A percentile compares a stretch with the other conserved stretches of the same genome.
phyloP scores from a whole-genome alignment of 2,888 invertebrate species.

The Argyresthia goedartella region DNA sequence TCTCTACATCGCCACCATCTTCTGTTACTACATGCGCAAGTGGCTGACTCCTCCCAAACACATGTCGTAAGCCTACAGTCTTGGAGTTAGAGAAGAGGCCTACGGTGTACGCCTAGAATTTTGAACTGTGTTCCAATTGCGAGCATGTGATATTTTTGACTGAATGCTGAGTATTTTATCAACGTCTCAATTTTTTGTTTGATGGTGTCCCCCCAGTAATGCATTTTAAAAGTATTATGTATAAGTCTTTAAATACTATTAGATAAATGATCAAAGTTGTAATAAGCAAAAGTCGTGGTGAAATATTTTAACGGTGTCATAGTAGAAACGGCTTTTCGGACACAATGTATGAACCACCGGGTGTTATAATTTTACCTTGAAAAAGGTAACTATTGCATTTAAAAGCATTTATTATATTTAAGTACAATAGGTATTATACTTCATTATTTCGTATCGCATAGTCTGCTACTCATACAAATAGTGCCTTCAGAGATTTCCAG shows the following conservation, averaged over 20 bases:
- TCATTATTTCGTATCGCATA: slow-evolving; percentile 2
- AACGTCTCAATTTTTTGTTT: background rate
- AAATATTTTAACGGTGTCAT: background rate
- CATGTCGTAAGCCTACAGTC: slow-evolving; percentile 58
- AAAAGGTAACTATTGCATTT: slow-evolving; percentile 55
- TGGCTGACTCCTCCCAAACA: slow-evolving; percentile 90
- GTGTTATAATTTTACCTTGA: slow-evolving; percentile 49
- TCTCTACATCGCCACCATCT: slow-evolving; percentile 90
- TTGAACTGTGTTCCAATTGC: slow-evolving; percentile 2
- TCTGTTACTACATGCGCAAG: slow-evolving; percentile 94
- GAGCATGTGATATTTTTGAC: slow-evolving; percentile 8
- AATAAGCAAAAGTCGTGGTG: background rate
- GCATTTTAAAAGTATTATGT: background rate
- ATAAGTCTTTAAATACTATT: background rate
- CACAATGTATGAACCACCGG: slow-evolving; percentile 40
- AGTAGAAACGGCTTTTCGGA: background rate
- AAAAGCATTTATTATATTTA: slow-evolving; percentile 21
- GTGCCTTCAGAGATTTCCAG: background rate
- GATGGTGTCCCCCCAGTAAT: background rate
- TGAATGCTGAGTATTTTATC: slow-evolving; percentile 1
- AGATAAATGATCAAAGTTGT: background rate
- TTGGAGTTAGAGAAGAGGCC: background rate
- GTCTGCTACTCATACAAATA: background rate
- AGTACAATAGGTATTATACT: slow-evolving; percentile 6
- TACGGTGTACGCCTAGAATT: background rate